Evolutionary conservation across 1,140 invertebrate species (phyloP), one percentile per base, ranked within the genome.

Genomic region (Eciton burchellii): DNA sequence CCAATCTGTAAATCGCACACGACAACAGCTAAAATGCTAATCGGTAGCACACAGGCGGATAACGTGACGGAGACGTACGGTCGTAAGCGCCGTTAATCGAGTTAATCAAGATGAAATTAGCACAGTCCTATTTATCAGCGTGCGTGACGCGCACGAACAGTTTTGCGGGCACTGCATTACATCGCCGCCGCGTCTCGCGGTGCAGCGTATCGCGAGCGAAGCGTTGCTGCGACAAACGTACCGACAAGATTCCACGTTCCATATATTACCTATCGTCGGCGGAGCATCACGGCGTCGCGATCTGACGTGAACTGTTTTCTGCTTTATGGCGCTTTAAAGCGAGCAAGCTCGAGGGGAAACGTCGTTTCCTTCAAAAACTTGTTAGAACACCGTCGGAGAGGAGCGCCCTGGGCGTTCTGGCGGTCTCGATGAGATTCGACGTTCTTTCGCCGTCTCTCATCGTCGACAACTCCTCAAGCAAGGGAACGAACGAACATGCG

Each of bases 301-400:
- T 35, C 19, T 56, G 19, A 35, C 52, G 62, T 29, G n/a, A 49
- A 73, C 45, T 72, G 82, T 85, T 81, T 68, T 47, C 54, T 63
- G 79, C 79, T 90, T 90, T 90, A 90, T 84, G 82, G 81, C 73
- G 87, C 76, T 83, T 86, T 84, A 85, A 90, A 90, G 83, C 72
- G 68, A 59, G 70, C 52, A 71, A 82, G 74, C 77, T 83, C 82
- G 79, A 57, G 62, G 73, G 85, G 47, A 81, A 88, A 84, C 63
- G 77, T 70, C 79, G 52, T 87, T 89, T 84, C 59, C 86, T 84
- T 49, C 60, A 52, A 82, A 83, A 88, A 86, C 82, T 89, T 82
- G 84, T 85, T 86, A 82, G 63, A 85, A 89, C 49, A 84, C 84
- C 83, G 89, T 84, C 65, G 21, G 83, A 71, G 66, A 71, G 86